Evolutionary conservation across 1,140 invertebrate species (phyloP).

Genomic region (Drosophila lini): DNA sequence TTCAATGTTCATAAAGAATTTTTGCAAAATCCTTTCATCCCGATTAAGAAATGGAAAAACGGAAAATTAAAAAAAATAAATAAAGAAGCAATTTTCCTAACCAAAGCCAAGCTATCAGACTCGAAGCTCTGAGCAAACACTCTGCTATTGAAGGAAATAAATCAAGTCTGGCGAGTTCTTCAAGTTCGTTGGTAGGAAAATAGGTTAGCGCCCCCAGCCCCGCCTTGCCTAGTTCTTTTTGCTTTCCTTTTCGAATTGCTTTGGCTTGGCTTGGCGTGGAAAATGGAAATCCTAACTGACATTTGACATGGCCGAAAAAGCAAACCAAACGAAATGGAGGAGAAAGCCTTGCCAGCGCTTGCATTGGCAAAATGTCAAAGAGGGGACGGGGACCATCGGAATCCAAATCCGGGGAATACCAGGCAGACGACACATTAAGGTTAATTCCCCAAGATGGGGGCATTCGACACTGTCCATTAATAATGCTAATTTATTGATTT

Average conservation of each 20-base stretch:
- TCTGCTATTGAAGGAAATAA: slow-evolving; percentile 7
- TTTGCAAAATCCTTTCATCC: not conserved
- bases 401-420: slow-evolving; percentile 11
- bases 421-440: slow-evolving; percentile 31
- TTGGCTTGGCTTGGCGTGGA: not conserved
- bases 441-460: slow-evolving; percentile 36
- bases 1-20: not conserved
- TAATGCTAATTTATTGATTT: slow-evolving; percentile 51
- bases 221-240: slow-evolving; percentile 5
- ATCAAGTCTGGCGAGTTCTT: slow-evolving; percentile 18
- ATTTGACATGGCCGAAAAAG: slow-evolving; percentile 40
- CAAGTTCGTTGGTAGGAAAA: slow-evolving; percentile 19
- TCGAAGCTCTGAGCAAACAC: not conserved
- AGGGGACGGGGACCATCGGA: slow-evolving; percentile 3
- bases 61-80: not conserved
- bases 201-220: slow-evolving; percentile 11
- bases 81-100: not conserved
- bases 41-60: not conserved
- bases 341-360: slow-evolving; percentile 26
- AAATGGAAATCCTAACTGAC: slow-evolving; percentile 50
- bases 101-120: not conserved
- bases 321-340: not conserved
- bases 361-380: slow-evolving; percentile 43
- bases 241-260: slow-evolving; percentile 6
- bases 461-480: slow-evolving; percentile 36